phyloP scores from a whole-genome alignment of 2,888 invertebrate genomes.

The Parelbella ahira region DNA sequence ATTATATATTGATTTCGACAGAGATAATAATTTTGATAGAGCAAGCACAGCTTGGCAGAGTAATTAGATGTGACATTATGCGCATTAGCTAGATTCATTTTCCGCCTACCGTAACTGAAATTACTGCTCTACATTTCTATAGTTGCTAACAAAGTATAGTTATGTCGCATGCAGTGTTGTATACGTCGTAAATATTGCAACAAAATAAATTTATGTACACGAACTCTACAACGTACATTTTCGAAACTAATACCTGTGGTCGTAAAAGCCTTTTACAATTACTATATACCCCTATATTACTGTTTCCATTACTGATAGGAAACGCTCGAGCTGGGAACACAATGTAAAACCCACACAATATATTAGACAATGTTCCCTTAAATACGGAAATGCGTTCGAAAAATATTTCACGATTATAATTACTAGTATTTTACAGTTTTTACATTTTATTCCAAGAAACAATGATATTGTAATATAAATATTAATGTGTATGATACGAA shows the following conservation, averaged over 20 bases:
- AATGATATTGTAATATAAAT: too few species aligned
- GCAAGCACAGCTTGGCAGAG: too few species aligned
- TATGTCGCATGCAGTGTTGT: too few species aligned
- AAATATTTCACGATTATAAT: constrained; percentile 18
- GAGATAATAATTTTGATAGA: too few species aligned
- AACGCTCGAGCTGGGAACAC: constrained; percentile 40
- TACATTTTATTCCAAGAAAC: constrained; percentile 3
- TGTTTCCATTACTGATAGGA: constrained; percentile 22
- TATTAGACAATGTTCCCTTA: constrained; percentile 34
- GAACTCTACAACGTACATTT: constrained; percentile 26
- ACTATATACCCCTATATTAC: constrained; percentile 15
- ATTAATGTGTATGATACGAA: too few species aligned
- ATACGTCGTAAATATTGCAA: neutral
- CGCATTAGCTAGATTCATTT: too few species aligned
- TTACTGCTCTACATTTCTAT: too few species aligned
- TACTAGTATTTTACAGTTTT: constrained; percentile 19
- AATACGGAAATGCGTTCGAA: constrained; percentile 21
- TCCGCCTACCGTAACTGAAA: too few species aligned
- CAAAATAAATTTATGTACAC: constrained; percentile 21
- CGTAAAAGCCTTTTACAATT: constrained; percentile 6
- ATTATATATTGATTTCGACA: too few species aligned
- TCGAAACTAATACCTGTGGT: constrained; percentile 23
- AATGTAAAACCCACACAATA: constrained; percentile 31
- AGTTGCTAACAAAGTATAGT: too few species aligned
- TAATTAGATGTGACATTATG: too few species aligned